Base-by-base conservation (phyloP, 2,888 invertebrate genomes). In the Himalopsyche japonica region DNA sequence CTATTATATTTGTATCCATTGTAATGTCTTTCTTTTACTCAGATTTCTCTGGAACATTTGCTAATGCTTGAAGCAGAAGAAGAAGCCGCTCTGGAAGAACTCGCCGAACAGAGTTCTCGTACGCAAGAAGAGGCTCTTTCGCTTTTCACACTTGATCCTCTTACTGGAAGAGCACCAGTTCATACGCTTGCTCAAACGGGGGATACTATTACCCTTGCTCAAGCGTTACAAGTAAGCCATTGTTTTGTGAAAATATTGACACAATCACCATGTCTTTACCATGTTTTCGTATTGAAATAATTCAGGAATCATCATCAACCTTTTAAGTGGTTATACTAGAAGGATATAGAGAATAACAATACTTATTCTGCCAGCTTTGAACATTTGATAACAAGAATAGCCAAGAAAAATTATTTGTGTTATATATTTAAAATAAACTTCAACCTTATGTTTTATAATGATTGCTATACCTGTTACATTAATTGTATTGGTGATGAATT, bases 131-230 rank as follows among this genome's bases (percentile, higher is more conserved):
- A 85, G 48, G 82, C 82, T 70, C 76, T 87, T 64, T 81, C 79
- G 37, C 82, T 86, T 64, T 87, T 82, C 77, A 85, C 57, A 34
- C 83, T 85, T 32, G 91, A 91, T 3, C 87, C 88, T 91, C 48
- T 84, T 6, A 78, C 86, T 7, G 95, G 95, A 81, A 94, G 96
- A 57, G 95, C 95, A 0, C 91, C 95, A 0, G 93, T 97, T 37
- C 96, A 96, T 89, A 95, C 95, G 80, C 92, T 97, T 43, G 95
- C 96, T 8, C 94, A 95, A 83, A 95, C 94, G 88, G 97, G 96
- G 0, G 95, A 96, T 87, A 94, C 95, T 48, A 94, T 94, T 77
- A 90, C 95, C 0, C 90, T 96, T 20, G 93, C 93, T 85, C 91
- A 94, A 34, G 92, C 95, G 1, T 89, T 95, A 32, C 94, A 95